Base-by-base conservation (phyloP, 2,113 vertebrate species). In the Microcebus griseorufus region DNA sequence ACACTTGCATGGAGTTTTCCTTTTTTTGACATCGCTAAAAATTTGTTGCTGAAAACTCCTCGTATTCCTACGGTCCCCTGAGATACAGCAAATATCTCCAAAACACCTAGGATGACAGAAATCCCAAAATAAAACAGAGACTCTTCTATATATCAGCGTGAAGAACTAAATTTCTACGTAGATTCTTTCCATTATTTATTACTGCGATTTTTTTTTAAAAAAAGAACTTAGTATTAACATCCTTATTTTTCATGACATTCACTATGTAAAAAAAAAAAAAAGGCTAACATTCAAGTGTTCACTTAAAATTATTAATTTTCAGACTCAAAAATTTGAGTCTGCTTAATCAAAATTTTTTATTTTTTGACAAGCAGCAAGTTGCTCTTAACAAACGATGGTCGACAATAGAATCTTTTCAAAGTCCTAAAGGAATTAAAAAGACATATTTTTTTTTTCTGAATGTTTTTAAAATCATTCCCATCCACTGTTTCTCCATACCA, bases 21-120 rank as follows among this genome's bases (percentile, higher is more conserved):
- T 98, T 99, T 99, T 98, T 99, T 99, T 98, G 99, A 99, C 99
- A 99, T 99, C 98, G 99, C 99, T 99, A 99, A 99, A 99, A 99
- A 99, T 98, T 99, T 99, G 99, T 99, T 99, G 98, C 99, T 99
- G 99, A 99, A 99, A 99, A 99, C 99, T 98, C 99, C 99, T 98
- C 99, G 99, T 99, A 99, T 99, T 98, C 99, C 99, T 96, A 99
- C 99, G 98, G 99, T 99, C 98, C 99, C 99, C 98, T 99, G 99
- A 99, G 99, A 99, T 97, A 99, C 98, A 70, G 99, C 99, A 98
- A 99, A 99, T 98, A 99, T 99, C 99, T 99, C 99, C 99, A 99
- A 99, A 98, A 99, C 98, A 99, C 99, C 99, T 99, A 99, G 98
- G 98, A 99, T 97, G 99, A 99, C 98, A 99, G 98, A 99, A 99